phyloP scores from a whole-genome alignment of 2,113 vertebrate species.

The Spea multiplicata region DNA sequence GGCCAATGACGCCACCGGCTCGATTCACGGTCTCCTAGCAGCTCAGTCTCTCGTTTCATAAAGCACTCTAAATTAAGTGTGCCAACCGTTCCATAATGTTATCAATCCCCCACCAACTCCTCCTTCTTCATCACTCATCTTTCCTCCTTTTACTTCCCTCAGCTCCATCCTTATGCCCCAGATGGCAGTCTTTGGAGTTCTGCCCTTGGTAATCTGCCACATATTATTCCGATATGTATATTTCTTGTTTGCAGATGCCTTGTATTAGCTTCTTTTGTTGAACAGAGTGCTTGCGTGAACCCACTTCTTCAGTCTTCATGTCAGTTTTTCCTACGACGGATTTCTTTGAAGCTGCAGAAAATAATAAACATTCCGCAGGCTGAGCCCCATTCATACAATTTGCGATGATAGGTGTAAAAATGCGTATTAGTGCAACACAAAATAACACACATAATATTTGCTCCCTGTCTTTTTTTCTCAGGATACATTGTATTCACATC shows the following conservation, averaged over 20 bases:
- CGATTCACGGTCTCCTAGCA: constrained; percentile 43
- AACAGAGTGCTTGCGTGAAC: constrained; percentile 57
- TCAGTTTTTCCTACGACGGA: constrained; percentile 46
- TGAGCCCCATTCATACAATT: background rate
- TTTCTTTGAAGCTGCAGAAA: constrained; percentile 3
- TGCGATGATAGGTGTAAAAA: background rate
- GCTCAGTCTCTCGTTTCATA: constrained; percentile 45
- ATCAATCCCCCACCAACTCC: constrained; percentile 47
- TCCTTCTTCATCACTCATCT: constrained; percentile 31
- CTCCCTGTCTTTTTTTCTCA: no score
- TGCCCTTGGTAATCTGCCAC: constrained; percentile 68
- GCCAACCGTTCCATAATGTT: constrained; percentile 61
- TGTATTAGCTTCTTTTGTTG: constrained; percentile 66
- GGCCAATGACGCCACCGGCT: constrained; percentile 49
- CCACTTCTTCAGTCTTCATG: constrained; percentile 57
- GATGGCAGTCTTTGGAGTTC: constrained; percentile 67
- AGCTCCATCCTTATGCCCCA: constrained; percentile 62
- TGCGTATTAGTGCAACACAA: background rate
- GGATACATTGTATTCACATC: no score
- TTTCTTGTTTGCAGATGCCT: constrained; percentile 62
- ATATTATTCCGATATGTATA: constrained; percentile 62
- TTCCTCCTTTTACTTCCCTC: constrained; percentile 52
- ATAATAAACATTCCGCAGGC: background rate
- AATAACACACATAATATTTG: no score
- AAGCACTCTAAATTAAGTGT: constrained; percentile 47